Evolutionary conservation across 2,113 vertebrate genomes (phyloP), one percentile per base, ranked within the genome.

Genomic region (Natator depressus): DNA sequence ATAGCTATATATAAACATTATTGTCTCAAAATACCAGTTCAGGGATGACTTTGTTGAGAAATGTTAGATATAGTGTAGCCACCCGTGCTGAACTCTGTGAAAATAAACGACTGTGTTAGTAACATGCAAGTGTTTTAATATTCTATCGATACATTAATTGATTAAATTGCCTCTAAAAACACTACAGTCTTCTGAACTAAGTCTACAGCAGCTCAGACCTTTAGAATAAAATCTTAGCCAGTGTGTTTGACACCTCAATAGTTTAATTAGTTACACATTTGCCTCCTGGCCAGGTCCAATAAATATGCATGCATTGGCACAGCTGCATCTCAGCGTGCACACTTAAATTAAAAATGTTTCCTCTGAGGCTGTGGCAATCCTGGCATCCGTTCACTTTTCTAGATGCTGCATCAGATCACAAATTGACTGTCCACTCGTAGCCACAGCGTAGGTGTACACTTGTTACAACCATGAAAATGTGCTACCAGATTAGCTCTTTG

Each of bases 281-380:
- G 97, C 97, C 97, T 98, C 96, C 97, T 97, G 97, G 97, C 95
- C 97, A 97, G 97, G 95, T 95, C 95, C 95, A 98, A 98, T 98
- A 98, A 98, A 98, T 98, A 98, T 97, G 98, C 97, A 98, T 96
- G 96, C 96, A 97, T 97, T 97, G 82, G 97, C 98, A 98, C 97
- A 98, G 98, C 98, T 98, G 98, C 96, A 98, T 97, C 98, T 97
- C 98, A 98, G 98, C 97, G 97, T 97, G 97, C 95, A 97, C 96
- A 96, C 91, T 98, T 96, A 98, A 98, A 98, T 98, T 98, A 97
- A 98, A 98, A 97, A 98, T 97, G 97, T 93, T 97, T 98, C 97
- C 94, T 98, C 96, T 97, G 98, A 98, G 96, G 95, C 95, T 95
- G 94, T 97, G 97, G 96, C 94, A 97, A 96, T 94, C 94, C 93